Evolutionary conservation across 2,797 vertebrate genomes (phyloP), one percentile per base, ranked within the genome.

Genomic region (Eulemur coronatus): DNA sequence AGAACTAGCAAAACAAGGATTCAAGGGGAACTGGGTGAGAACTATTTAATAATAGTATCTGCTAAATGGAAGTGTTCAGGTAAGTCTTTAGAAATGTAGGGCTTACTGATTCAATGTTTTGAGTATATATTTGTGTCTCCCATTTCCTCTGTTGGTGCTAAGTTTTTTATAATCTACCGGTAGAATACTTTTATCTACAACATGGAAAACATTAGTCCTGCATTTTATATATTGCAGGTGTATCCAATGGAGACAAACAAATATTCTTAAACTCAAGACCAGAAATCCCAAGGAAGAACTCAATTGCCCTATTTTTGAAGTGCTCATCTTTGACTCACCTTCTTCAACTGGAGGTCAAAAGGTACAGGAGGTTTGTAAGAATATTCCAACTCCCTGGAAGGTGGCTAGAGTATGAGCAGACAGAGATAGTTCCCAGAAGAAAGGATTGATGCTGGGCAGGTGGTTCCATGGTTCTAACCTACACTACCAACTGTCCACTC

Each of bases 341-440:
- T 65, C 10, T 91, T 93, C 4, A 90, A 30, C n/a, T 69, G 41
- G 18, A 86, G 9, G 8, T 46, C 5, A 48, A 95, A 46, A 1
- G 5, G 5, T 41, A 46, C 6, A 6, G 12, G 15, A 20, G 15
- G 30, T 72, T 78, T 93, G 5, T 86, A 76, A 80, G 28, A 89
- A n/a, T 50, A 63, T n/a, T 4, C 0, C n/a, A 79, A 11, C 4
- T 69, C 1, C 73, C 0, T 46, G 2, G 12, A 17, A 46, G 2
- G 0, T 30, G 35, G 18, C 65, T 17, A 57, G 41, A 91, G 48
- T 59, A 72, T 18, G 7, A 7, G 6, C 4, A 81, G 28, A 72
- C 2, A 59, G 8, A 76, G 2, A 4, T 3, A 48, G 13, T 55
- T 88, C 5, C 30, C 46, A 82, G 46, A 70, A 94, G 33, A 85